Evolutionary conservation across 2,888 invertebrate genomes (phyloP).

Genomic region (Lasioglossum calceatum): DNA sequence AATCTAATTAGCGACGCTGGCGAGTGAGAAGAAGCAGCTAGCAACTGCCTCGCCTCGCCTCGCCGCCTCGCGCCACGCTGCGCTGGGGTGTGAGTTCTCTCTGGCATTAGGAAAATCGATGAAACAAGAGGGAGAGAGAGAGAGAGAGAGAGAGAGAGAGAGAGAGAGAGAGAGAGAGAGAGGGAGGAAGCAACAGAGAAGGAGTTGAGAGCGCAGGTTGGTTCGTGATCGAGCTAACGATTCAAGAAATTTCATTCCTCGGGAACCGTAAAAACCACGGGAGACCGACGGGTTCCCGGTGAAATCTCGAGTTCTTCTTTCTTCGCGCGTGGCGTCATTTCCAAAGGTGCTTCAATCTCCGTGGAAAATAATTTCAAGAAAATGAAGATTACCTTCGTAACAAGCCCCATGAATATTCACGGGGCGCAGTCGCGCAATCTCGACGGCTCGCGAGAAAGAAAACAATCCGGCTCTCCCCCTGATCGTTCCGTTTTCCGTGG

Average conservation of each 20-base stretch:
- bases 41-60: background rate
- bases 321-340: background rate
- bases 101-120: constrained; percentile 39
- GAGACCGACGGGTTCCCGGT: background rate
- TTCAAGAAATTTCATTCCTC: constrained; percentile 5
- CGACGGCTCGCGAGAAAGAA: constrained; percentile 1
- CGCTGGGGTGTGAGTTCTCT: constrained; percentile 20
- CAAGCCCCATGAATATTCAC: constrained; percentile 18
- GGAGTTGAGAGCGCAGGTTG: background rate
- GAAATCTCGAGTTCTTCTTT: constrained; percentile 1
- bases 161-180: background rate
- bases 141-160: background rate
- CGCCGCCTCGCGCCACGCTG: background rate
- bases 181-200: background rate
- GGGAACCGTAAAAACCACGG: background rate
- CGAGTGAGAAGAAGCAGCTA: constrained; percentile 39
- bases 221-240: constrained; percentile 8
- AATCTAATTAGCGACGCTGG: constrained; percentile 58
- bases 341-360: constrained; percentile 12
- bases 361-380: constrained; percentile 12
- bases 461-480: background rate
- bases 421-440: constrained; percentile 7
- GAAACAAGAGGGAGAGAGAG: background rate
- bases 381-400: constrained; percentile 21
- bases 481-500: constrained; percentile 30